Conservation (phyloP, 1,140 invertebrate genomes). For the Whitmania pigra region DNA sequence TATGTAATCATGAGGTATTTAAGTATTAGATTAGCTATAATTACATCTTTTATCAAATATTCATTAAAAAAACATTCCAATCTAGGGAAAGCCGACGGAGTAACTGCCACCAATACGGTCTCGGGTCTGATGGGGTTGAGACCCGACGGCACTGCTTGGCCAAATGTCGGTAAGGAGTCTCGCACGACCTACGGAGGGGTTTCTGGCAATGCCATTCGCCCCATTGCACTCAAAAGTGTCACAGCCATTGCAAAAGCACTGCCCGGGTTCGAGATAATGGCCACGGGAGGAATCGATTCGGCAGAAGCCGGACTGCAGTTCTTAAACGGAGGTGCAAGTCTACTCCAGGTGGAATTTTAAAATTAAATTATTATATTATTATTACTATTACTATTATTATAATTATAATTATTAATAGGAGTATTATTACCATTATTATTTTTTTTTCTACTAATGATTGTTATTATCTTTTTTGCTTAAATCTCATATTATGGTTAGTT, state of each 20-base stretch:
- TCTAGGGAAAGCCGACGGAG: slow-evolving; percentile 73
- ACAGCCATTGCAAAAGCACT: slow-evolving; percentile 68
- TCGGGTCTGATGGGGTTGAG: slow-evolving; percentile 77
- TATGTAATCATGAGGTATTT: no score
- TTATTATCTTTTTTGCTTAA: no score
- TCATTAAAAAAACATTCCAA: not conserved
- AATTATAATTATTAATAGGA: no score
- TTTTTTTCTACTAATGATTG: no score
- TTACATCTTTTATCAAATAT: no score
- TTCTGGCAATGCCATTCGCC: slow-evolving; percentile 85
- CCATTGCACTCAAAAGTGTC: slow-evolving; percentile 76
- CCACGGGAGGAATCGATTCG: slow-evolving; percentile 88
- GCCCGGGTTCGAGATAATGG: slow-evolving; percentile 79
- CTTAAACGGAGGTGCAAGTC: slow-evolving; percentile 73
- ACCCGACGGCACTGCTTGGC: slow-evolving; percentile 72
- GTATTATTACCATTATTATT: no score
- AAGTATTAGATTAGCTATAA: no score
- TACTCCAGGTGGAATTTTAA: slow-evolving; percentile 59
- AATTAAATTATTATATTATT: no score
- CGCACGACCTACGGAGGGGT: slow-evolving; percentile 89
- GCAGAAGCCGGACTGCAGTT: slow-evolving; percentile 86
- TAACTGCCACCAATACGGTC: slow-evolving; percentile 93
- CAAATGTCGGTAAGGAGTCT: slow-evolving; percentile 64
- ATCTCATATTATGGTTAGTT: no score
- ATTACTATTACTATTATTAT: no score